Conservation (phyloP, 1,140 invertebrate genomes). For the Drosophila nasuta region DNA sequence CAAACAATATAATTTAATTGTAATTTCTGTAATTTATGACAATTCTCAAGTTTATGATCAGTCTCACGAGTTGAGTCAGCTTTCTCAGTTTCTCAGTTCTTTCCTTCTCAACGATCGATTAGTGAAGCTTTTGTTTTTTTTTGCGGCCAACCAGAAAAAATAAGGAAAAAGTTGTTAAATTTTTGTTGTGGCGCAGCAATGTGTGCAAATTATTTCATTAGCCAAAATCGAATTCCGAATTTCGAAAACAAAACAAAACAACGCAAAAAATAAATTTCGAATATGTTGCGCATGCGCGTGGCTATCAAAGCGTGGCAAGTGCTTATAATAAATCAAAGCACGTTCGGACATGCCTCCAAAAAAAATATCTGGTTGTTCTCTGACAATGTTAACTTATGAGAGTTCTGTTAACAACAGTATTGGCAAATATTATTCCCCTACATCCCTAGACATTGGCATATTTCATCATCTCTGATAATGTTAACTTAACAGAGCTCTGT, state of each 20-base stretch:
- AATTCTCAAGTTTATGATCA: constrained; percentile 51
- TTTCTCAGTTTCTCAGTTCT: constrained; percentile 22
- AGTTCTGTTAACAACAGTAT: too few species aligned
- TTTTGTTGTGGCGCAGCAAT: constrained; percentile 32
- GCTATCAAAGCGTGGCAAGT: constrained; percentile 33
- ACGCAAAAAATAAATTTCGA: constrained; percentile 51
- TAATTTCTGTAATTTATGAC: constrained; percentile 62
- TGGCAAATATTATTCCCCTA: too few species aligned
- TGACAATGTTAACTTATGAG: too few species aligned
- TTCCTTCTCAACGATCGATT: not conserved
- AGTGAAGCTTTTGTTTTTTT: not conserved
- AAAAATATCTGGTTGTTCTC: constrained; percentile 10
- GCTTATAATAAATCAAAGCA: constrained; percentile 34
- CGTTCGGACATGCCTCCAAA: constrained; percentile 22
- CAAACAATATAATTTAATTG: constrained; percentile 72
- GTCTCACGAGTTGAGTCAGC: constrained; percentile 27
- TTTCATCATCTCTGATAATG: too few species aligned
- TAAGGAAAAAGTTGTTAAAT: constrained; percentile 35
- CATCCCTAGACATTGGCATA: too few species aligned
- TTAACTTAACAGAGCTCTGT: too few species aligned
- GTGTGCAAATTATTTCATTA: constrained; percentile 76
- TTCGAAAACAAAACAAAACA: constrained; percentile 20
- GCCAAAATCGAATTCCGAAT: constrained; percentile 11
- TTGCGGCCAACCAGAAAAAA: constrained; percentile 7
- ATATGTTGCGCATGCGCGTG: constrained; percentile 56